Evolutionary conservation across 2,113 vertebrate species (phyloP), one percentile per base, ranked within the genome.

Genomic region (Leptosomus discolor): DNA sequence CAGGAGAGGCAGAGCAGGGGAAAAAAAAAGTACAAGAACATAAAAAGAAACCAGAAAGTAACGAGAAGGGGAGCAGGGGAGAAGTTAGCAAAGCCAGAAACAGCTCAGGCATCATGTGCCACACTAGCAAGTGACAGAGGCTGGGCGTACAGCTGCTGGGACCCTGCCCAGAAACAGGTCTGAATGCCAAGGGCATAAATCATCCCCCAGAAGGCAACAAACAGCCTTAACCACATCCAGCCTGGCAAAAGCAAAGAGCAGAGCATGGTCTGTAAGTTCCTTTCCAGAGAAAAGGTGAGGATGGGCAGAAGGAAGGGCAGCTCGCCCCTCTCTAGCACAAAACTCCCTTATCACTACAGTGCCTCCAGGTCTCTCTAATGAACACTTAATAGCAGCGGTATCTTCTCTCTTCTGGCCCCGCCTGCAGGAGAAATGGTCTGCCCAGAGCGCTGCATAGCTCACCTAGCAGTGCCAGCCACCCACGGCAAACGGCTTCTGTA

Each of bases 31-130:
- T 9, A 95, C 63, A 96, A 90, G 71, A 91, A 82, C 57, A 61
- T 90, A 93, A 95, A n/a, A 96, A 82, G 87, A 96, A 86, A 92
- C 58, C 77, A 92, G 43, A 51, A 78, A 67, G 6, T 58, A 73
- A 58, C 46, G 51, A 73, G 63, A 73, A 60, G 41, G 61, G 69
- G 43, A 92, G 60, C 43, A 83, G 36, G 27, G 51, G 48, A 69
- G 58, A 51, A 77, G 48, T 71, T 24, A 58, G 79, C 64, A 68
- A 83, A 54, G 58, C 26, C 90, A 88, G 22, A 32, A 36, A 75
- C 27, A 93, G 79, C 48, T 76, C 36, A 34, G 65, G 51, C 15
- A 19, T 37, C 24, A 2, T 4, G 18, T 24, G 13, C 36, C 51
- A 51, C n/a, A 32, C 3, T 46, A 88, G 37, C 63, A 67, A n/a